A percentile compares a stretch with the other conserved stretches of the same genome.
These are phyloP conservation scores for Polyploca ridens DNA, from an alignment of 2,888 invertebrate species.

Conservation along the genomic window DNA sequence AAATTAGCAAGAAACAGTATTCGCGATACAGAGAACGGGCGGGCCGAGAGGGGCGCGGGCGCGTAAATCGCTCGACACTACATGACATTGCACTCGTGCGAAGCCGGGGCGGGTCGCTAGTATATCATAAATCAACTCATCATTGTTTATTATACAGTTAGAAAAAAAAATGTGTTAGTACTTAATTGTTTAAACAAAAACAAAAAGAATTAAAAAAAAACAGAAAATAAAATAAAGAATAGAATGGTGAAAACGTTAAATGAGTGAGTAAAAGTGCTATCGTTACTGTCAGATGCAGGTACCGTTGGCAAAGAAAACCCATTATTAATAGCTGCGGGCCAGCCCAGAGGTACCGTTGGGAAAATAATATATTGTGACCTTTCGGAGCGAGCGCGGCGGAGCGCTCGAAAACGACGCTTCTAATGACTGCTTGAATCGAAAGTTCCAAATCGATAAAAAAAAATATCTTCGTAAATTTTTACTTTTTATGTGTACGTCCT, in stretches of 20 bases:
- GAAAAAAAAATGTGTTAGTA: no score
- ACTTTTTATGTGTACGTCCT: no score
- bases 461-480: background rate
- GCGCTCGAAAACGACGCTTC: constrained; percentile 34
- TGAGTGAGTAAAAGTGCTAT: constrained; percentile 70
- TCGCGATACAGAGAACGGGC: no score
- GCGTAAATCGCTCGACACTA: no score
- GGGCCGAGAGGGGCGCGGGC: no score
- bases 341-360: constrained; percentile 59
- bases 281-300: constrained; percentile 79
- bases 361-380: constrained; percentile 68
- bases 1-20: no score
- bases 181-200: no score
- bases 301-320: constrained; percentile 67
- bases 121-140: no score
- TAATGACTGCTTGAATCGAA: constrained; percentile 14
- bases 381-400: constrained; percentile 52
- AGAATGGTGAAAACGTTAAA: constrained; percentile 56
- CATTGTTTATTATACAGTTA: no score
- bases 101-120: no score
- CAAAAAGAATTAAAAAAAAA: no score
- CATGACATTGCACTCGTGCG: no score
- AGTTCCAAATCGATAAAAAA: background rate
- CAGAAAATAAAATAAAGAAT: constrained; percentile 37
- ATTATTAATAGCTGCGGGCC: constrained; percentile 73